Evolutionary conservation across 2,113 vertebrate genomes (phyloP), one percentile per base, ranked within the genome.

Genomic region (Forbesichthys agassizii): DNA sequence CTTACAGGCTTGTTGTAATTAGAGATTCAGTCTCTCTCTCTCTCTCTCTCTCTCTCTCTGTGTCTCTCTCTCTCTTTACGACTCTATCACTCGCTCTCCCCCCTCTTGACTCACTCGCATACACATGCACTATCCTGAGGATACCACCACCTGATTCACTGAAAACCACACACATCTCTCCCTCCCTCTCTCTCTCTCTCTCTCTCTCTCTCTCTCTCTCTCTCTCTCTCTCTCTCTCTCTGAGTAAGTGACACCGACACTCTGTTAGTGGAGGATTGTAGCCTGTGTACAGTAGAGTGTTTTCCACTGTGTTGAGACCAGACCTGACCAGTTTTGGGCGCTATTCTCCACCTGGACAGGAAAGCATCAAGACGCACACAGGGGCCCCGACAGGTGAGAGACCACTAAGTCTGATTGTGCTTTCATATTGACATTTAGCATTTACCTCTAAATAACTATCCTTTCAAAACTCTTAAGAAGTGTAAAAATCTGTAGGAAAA

Each of bases 321-420:
- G 63, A 76, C 68, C 73, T 13, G n/a, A 59, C 57, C 3, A 54
- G 66, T 73, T 71, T 9, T 74, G 61, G 79, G 88, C 87, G 80
- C 72, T 77, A 61, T 68, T 72, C 74, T 36, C 47, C 7, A 56
- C 56, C 73, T 65, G 74, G 55, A 61, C 63, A 74, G 69, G 36
- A 59, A 54, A 74, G 64, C 64, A 61, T 52, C 36, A 60, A 46
- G 65, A 81, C 46, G 53, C 48, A 55, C 57, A 12, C 48, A 58
- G 53, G 69, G 81, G 59, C 20, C 71, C 62, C 18, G 27, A 27
- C 27, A 85, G 78, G 92, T 90, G 92, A 92, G 87, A 11, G 64
- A 20, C 33, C 59, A 33, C 68, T 63, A 12, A 13, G 49, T 48
- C 11, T 53, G 61, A 69, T 53, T 48, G n/a, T 66, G 33, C 42